Base-by-base conservation (phyloP, 2,888 invertebrate species). In the Ceratothoa steindachneri region DNA sequence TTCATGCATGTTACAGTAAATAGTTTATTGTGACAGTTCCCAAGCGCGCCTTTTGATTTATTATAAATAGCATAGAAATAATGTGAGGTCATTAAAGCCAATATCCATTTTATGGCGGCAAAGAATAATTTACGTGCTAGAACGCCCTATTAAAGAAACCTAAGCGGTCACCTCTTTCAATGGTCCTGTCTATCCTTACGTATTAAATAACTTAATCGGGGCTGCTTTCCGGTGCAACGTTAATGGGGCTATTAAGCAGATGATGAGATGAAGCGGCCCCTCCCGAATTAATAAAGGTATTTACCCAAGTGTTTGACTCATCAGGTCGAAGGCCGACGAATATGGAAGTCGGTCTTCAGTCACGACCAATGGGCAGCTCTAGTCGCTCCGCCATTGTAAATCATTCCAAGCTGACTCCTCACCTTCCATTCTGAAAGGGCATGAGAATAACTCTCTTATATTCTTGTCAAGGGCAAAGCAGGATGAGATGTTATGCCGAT, bases 1-100 rank as follows among this genome's bases (percentile, higher is more conserved):
- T 60, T 60, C 60, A 60, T 60, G 60, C 60, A 24, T 24, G 24
- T 60, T 60, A 24, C 22, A 24, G 27, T 24, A 60, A 60, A 60
- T 60, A 24, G 60, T 60, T 60, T 60, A 60, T 60, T 60, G 60
- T 60, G 60, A 60, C 60, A 60, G 60, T 1, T 2, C 22, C 24
- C 27, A 60, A 60, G 60, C n/a, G 60, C 24, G n/a, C 60, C 12
- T 24, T 22, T 2, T 60, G 60, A 60, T 60, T 60, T 60, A 60
- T 60, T 60, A 60, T 60, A 60, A 60, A 60, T 60, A 60, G 60
- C 60, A 60, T 24, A 60, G 22, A 60, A 60, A 24, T 60, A 60
- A 60, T 60, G 60, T 24, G 60, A 24, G 60, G 60, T 60, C 60
- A 60, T 60, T 60, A 60, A 24, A 60, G 60, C 60, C 60, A 60